Evolutionary conservation across 2,888 invertebrate species (phyloP).

Genomic region (Bruchidius siliquastri): DNA sequence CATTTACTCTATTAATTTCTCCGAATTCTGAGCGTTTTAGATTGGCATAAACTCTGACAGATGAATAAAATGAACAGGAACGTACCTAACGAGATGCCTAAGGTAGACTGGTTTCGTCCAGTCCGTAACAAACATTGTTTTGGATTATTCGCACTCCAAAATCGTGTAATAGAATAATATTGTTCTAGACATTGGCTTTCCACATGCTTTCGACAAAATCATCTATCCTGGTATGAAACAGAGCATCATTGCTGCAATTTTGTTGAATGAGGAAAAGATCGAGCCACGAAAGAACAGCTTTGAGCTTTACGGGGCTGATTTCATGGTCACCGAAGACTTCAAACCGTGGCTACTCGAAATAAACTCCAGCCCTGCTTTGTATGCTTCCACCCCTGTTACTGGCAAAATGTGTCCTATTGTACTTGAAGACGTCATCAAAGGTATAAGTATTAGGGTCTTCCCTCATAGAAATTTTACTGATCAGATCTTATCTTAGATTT

Average conservation of each 20-base stretch:
- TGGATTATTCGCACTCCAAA: too few species aligned
- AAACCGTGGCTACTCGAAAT: slow-evolving; percentile 90
- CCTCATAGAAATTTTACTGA: neutral
- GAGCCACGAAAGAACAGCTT: slow-evolving; percentile 69
- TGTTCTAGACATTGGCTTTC: slow-evolving; percentile 49
- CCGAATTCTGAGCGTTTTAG: too few species aligned
- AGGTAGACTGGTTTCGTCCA: too few species aligned
- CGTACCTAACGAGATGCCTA: too few species aligned
- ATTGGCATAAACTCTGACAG: too few species aligned
- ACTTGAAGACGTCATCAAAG: slow-evolving; percentile 82
- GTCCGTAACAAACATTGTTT: too few species aligned
- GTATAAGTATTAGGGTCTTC: slow-evolving; percentile 43
- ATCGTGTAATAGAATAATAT: too few species aligned
- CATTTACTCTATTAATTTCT: too few species aligned
- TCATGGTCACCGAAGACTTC: slow-evolving; percentile 80
- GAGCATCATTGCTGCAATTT: slow-evolving; percentile 73
- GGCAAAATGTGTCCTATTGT: slow-evolving; percentile 76
- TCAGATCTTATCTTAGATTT: neutral
- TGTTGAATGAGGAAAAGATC: slow-evolving; percentile 72
- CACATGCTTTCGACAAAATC: slow-evolving; percentile 63
- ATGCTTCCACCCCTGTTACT: slow-evolving; percentile 77
- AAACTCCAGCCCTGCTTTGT: slow-evolving; percentile 83
- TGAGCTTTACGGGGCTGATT: slow-evolving; percentile 90
- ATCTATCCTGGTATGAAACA: slow-evolving; percentile 84
- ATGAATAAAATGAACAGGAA: too few species aligned